These are phyloP conservation scores for Brenthis hecate DNA, from an alignment of 2,888 invertebrate genomes.

Conservation along the genomic window DNA sequence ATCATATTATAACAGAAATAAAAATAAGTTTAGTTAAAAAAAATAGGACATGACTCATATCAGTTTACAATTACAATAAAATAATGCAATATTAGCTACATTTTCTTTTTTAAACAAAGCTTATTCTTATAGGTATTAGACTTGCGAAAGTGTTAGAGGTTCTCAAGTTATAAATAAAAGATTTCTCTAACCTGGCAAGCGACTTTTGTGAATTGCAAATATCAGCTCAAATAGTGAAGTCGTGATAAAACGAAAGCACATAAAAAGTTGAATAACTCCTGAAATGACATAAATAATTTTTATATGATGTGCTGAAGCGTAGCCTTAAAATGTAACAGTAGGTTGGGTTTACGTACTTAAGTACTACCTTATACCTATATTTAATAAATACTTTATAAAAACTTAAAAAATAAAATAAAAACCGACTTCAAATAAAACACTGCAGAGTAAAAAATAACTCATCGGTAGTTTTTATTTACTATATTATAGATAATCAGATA, in stretches of 20 bases:
- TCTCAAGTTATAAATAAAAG: slow-evolving; percentile 80
- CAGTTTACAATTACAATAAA: no score
- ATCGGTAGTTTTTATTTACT: no score
- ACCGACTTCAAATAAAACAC: no score
- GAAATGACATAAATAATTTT: not conserved
- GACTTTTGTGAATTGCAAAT: slow-evolving; percentile 79
- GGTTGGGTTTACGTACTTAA: not conserved
- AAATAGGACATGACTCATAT: no score
- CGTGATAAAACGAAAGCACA: slow-evolving; percentile 49
- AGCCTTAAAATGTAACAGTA: no score
- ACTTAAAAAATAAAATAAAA: no score
- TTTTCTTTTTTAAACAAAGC: no score
- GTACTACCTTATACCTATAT: not conserved
- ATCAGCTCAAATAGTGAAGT: slow-evolving; percentile 52
- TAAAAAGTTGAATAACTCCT: slow-evolving; percentile 35
- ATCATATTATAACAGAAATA: no score
- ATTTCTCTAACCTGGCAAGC: slow-evolving; percentile 71
- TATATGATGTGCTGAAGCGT: not conserved
- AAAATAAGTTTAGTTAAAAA: no score
- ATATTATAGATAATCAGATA: no score
- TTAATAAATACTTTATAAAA: not conserved
- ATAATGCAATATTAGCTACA: no score
- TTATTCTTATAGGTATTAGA: slow-evolving; percentile 8
- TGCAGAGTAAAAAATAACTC: no score
- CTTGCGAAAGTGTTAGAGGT: slow-evolving; percentile 34